Conservation (phyloP, 2,797 vertebrate species). For the Adrianichthys oophorus region DNA sequence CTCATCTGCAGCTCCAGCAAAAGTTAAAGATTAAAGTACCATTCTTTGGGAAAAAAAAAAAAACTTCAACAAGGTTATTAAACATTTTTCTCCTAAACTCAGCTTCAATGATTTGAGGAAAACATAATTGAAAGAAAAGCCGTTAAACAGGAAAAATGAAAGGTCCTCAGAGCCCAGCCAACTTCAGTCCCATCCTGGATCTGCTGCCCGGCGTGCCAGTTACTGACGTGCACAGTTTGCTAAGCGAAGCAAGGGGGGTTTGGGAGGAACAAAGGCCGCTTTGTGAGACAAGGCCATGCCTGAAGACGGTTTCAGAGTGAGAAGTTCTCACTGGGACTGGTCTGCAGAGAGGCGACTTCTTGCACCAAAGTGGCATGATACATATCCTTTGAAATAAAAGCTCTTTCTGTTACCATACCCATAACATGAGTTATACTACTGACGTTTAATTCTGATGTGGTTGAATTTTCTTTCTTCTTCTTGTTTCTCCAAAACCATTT, state of each 20-base stretch:
- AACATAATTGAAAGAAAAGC: constrained; percentile 1
- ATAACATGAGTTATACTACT: too few species aligned
- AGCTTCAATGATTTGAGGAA: neutral
- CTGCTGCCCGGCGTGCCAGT: constrained; percentile 19
- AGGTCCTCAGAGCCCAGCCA: constrained; percentile 4
- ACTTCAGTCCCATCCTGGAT: constrained; percentile 4
- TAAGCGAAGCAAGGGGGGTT: constrained; percentile 20
- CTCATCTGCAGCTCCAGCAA: too few species aligned
- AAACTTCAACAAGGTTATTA: neutral
- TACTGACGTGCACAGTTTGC: constrained; percentile 29
- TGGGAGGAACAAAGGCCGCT: constrained; percentile 48
- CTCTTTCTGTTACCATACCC: too few species aligned
- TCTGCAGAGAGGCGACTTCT: neutral
- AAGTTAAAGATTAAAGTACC: too few species aligned
- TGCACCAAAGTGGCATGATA: neutral
- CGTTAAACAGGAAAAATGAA: constrained; percentile 9
- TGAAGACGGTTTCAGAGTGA: constrained; percentile 7
- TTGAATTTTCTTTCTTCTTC: too few species aligned
- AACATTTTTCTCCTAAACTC: neutral
- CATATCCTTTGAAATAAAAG: too few species aligned
- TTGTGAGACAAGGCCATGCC: constrained; percentile 42
- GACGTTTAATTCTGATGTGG: too few species aligned
- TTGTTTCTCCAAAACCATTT: too few species aligned
- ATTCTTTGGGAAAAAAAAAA: too few species aligned
- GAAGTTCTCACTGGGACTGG: constrained; percentile 6